Base-by-base conservation (phyloP, 2,888 invertebrate species). In the Eupsilia transversa region DNA sequence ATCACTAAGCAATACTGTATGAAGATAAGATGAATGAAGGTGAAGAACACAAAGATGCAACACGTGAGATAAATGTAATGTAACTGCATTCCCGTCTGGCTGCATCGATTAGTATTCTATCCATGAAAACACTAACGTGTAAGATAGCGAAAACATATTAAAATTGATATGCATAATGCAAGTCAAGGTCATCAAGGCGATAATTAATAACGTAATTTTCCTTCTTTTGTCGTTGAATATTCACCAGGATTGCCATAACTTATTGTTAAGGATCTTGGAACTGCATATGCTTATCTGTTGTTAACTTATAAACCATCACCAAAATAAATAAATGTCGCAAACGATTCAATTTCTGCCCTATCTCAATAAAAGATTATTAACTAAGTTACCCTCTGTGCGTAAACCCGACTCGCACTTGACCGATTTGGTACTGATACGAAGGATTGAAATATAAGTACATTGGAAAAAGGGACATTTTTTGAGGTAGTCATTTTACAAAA, bases 61-160 rank as follows among this genome's bases (percentile, higher is more conserved):
- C 5, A 65, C 33, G 41, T 59, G 77, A 41, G 57, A 30, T 65
- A 64, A 23, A 41, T 64, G n/a, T n/a, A n/a, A 14, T 17, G 9
- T 33, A 56, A 33, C 20, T 46, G 38, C 46, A 41, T 9, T 46
- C 20, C 38, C 4, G 7, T 73, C 49, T 60, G 7, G 27, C 17
- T 35, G 35, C 10, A 23, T 7, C n/a, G 33, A 38, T 77, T 77
- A 46, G 35, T 64, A 79, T 59, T 79, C 64, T 20, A 27, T 14
- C n/a, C 38, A 27, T 23, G 72, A 46, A 38, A 17, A 52, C n/a
- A 43, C 23, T 54, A 30, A 57, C 43, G 27, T 60, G 17, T 7
- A 30, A 56, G 3, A 56, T 30, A 59, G 49, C 46, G 10, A 59
- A 49, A 75, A 20, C 23, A 35, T 43, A n/a, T 12, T 52, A 49